phyloP scores from a whole-genome alignment of 1,140 invertebrate species.

The Heterodera carotae region DNA sequence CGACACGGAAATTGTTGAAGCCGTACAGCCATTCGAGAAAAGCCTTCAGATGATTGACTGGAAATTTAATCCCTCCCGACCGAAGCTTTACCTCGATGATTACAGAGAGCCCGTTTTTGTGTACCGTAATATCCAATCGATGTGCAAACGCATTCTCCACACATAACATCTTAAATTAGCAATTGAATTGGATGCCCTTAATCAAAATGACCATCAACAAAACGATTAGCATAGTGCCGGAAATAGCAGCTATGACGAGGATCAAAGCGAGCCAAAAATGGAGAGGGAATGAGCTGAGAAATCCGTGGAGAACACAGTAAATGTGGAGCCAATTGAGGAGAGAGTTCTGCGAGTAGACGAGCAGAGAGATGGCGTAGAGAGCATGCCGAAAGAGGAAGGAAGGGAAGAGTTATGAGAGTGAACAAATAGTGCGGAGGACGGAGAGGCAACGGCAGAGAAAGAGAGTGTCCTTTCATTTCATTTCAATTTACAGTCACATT shows the following conservation, averaged over 20 bases:
- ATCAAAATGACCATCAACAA: conserved; percentile 48
- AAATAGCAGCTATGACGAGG: conserved; percentile 51
- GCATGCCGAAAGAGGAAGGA: conserved; percentile 47
- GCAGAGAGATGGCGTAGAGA: conserved; percentile 59
- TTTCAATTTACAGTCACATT: background rate
- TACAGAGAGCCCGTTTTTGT: conserved; percentile 37
- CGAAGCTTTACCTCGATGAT: background rate
- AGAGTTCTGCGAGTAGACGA: conserved; percentile 58
- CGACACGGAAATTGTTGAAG: conserved; percentile 64
- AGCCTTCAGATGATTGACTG: conserved; percentile 22
- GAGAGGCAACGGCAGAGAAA: background rate
- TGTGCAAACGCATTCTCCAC: conserved; percentile 62
- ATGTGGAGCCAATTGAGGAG: conserved; percentile 60
- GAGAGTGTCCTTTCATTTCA: background rate
- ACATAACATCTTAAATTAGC: conserved; percentile 53
- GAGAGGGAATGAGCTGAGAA: conserved; percentile 59
- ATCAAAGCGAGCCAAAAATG: conserved; percentile 58
- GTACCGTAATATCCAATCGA: conserved; percentile 51
- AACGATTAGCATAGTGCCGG: conserved; percentile 59
- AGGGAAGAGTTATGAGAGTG: background rate
- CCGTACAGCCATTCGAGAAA: conserved; percentile 61
- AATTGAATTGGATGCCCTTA: background rate
- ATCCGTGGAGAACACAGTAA: conserved; percentile 52
- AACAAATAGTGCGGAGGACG: background rate
- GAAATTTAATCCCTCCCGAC: background rate